Conservation (phyloP, 64 coral and sea anemone genomes). For the Montipora efflorescens region DNA sequence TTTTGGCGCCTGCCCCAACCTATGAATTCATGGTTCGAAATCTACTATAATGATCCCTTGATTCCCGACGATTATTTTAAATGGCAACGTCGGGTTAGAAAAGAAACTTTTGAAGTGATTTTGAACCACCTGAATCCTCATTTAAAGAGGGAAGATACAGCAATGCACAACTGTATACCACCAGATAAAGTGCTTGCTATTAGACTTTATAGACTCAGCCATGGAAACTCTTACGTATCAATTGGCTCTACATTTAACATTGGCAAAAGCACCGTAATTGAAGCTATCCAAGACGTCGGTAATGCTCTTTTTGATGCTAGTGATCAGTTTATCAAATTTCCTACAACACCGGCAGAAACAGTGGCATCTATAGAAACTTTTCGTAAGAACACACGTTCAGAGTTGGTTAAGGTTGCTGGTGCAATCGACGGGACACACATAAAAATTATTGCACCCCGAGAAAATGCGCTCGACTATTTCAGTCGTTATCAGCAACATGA, state of each 20-base stretch:
- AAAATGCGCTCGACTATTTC: slow-evolving; percentile 50
- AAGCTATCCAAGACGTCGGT: slow-evolving; percentile 74
- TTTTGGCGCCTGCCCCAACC: slow-evolving; percentile 46
- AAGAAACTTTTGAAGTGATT: slow-evolving; percentile 59
- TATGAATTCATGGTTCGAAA: slow-evolving; percentile 67
- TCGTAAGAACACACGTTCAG: slow-evolving; percentile 48
- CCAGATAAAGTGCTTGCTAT: slow-evolving; percentile 75
- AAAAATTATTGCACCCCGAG: slow-evolving; percentile 12
- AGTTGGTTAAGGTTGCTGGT: slow-evolving; percentile 42
- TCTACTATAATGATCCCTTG: slow-evolving; percentile 54
- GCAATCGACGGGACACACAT: slow-evolving; percentile 55
- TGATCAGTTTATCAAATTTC: slow-evolving; percentile 65
- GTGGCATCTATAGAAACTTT: slow-evolving; percentile 47
- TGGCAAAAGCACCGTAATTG: slow-evolving; percentile 63
- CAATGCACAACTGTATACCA: slow-evolving; percentile 51
- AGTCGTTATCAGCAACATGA: slow-evolving; percentile 66
- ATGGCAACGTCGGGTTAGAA: slow-evolving; percentile 51
- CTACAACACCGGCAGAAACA: slow-evolving; percentile 54
- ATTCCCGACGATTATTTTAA: slow-evolving; percentile 67
- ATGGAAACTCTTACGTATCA: slow-evolving; percentile 62
- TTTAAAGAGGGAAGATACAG: slow-evolving; percentile 63
- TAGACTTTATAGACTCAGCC: slow-evolving; percentile 57
- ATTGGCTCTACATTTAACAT: slow-evolving; percentile 59
- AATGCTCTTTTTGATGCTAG: slow-evolving; percentile 64
- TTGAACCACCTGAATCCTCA: slow-evolving; percentile 49